Percentiles rank a stretch among this genome's conserved stretches.
Evolutionary conservation across 2,888 invertebrate species (phyloP).

Genomic region (Copidosoma aretas): DNA sequence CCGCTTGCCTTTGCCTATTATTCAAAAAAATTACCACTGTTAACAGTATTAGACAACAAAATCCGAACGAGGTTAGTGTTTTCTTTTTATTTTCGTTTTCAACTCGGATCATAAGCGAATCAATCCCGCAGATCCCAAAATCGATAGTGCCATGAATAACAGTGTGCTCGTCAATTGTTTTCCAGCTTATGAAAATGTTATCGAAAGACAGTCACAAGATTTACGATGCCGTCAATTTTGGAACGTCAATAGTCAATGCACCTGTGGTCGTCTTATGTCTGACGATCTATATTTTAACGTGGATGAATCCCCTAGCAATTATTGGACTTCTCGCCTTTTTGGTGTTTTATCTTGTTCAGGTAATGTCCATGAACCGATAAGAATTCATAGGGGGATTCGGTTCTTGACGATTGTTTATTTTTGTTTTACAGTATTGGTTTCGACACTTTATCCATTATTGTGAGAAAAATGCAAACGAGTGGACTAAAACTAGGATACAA

Average conservation of each 20-base stretch:
- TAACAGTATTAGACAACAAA: slow-evolving; percentile 61
- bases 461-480: slow-evolving; percentile 46
- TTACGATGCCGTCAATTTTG: slow-evolving; percentile 65
- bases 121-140: background rate
- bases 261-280: slow-evolving; percentile 65
- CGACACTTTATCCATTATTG: slow-evolving; percentile 60
- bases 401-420: background rate
- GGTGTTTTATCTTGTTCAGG: slow-evolving; percentile 66
- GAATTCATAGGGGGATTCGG: background rate
- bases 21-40: slow-evolving; percentile 60
- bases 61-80: slow-evolving; percentile 59
- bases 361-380: slow-evolving; percentile 45
- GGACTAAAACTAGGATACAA: slow-evolving; percentile 60
- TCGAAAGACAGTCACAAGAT: slow-evolving; percentile 67
- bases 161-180: slow-evolving; percentile 32
- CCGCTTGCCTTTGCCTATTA: slow-evolving; percentile 58
- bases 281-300: slow-evolving; percentile 63
- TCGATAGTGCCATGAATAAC: background rate
- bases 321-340: slow-evolving; percentile 64
- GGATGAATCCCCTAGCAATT: slow-evolving; percentile 66
- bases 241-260: slow-evolving; percentile 65
- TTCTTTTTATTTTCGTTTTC: too few species aligned
- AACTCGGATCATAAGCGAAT: background rate
- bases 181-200: slow-evolving; percentile 67
- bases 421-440: slow-evolving; percentile 59